Percentiles rank a stretch among this genome's conserved stretches.
These are phyloP conservation scores for Bufo bufo DNA, from an alignment of 2,113 vertebrate genomes.

Conservation along the genomic window DNA sequence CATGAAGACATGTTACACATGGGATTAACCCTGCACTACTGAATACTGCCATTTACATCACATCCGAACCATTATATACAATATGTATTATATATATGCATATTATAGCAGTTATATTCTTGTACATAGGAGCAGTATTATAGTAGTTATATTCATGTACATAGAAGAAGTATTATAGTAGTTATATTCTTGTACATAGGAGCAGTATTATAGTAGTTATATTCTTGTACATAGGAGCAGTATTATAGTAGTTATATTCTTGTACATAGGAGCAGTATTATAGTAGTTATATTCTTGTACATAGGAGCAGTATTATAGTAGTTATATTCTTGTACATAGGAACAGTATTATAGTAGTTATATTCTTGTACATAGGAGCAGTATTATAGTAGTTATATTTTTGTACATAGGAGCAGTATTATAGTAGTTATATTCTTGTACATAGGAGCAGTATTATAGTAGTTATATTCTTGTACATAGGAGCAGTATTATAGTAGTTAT, in stretches of 20 bases:
- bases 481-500: no score
- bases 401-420: no score
- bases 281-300: conserved; percentile 1
- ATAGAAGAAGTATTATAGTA: background rate
- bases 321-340: background rate
- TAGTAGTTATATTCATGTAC: background rate
- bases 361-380: background rate
- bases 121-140: background rate
- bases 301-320: background rate
- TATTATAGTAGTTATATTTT: background rate
- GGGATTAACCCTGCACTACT: no score
- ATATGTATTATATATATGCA: no score
- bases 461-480: background rate
- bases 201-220: background rate
- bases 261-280: background rate
- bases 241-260: background rate
- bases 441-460: background rate
- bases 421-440: background rate
- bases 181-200: background rate
- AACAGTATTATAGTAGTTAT: background rate
- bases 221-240: background rate
- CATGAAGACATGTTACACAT: no score
- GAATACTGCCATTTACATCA: no score
- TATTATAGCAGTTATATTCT: no score
- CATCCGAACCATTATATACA: no score